phyloP scores from a whole-genome alignment of 2,888 invertebrate species.

The Plagiodera versicolora region DNA sequence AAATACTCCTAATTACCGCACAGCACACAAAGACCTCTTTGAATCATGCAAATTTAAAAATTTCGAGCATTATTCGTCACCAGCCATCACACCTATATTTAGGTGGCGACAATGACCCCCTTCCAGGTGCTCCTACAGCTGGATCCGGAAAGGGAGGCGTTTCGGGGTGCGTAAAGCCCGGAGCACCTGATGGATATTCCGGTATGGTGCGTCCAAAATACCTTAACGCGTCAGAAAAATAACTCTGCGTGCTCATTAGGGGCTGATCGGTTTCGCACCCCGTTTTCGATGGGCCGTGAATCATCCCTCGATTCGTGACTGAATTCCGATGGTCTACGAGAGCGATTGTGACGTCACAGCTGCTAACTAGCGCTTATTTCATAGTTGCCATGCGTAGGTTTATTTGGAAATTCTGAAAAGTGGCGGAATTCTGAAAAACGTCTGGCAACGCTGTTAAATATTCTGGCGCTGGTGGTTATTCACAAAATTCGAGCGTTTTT shows the following conservation, averaged over 20 bases:
- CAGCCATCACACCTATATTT: constrained; percentile 5
- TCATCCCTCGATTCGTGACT: too few relatives aligned
- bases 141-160: constrained; percentile 44
- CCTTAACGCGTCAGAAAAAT: constrained; percentile 28
- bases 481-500: too few relatives aligned
- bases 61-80: not conserved
- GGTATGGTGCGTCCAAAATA: constrained; percentile 23
- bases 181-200: constrained; percentile 35
- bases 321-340: too few relatives aligned
- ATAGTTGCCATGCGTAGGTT: too few relatives aligned
- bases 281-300: too few relatives aligned
- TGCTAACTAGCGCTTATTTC: too few relatives aligned
- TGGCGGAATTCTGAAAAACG: too few relatives aligned
- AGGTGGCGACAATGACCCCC: constrained; percentile 12
- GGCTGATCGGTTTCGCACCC: too few relatives aligned
- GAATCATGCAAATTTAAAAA: constrained; percentile 10
- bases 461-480: too few relatives aligned
- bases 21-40: constrained; percentile 3
- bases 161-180: constrained; percentile 40
- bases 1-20: constrained; percentile 3
- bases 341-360: too few relatives aligned
- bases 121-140: constrained; percentile 41
- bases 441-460: too few relatives aligned
- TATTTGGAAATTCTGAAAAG: too few relatives aligned
- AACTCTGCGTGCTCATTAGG: not conserved